phyloP scores from a whole-genome alignment of 2,113 vertebrate genomes.

The Caloenas nicobarica region DNA sequence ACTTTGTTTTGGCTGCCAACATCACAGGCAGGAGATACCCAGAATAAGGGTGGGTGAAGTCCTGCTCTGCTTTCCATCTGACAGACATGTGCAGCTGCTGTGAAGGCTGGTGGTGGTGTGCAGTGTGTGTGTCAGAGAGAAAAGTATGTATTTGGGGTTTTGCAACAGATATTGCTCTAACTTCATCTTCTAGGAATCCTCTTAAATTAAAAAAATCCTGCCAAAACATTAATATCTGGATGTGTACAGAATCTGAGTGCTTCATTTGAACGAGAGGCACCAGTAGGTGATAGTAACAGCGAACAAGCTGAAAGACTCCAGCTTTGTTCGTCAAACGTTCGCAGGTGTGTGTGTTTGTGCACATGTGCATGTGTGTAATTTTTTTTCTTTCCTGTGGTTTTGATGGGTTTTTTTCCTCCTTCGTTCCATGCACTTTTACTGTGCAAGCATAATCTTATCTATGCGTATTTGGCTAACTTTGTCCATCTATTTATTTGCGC shows the following conservation, averaged over 20 bases:
- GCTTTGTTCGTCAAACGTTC: neutral
- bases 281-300: neutral
- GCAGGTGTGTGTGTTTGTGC: neutral
- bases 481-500: neutral
- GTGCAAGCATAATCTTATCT: neutral
- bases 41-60: constrained; percentile 20
- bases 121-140: neutral
- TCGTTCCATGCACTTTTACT: neutral
- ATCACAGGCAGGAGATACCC: constrained; percentile 23
- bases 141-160: neutral
- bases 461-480: neutral
- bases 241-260: neutral
- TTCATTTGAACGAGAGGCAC: constrained; percentile 6
- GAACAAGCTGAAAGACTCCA: neutral
- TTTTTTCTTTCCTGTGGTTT: neutral
- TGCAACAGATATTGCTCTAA: constrained; percentile 50
- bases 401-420: neutral
- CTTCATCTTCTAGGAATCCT: constrained; percentile 61
- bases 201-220: constrained; percentile 40
- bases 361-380: neutral
- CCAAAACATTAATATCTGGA: constrained; percentile 23
- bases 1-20: constrained; percentile 43
- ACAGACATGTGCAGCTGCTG: constrained; percentile 59
- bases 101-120: neutral
- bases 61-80: constrained; percentile 52